A percentile compares a stretch with the other conserved stretches of the same genome.
phyloP scores from a whole-genome alignment of 1,140 invertebrate genomes.

The Frieseomelitta varia region DNA sequence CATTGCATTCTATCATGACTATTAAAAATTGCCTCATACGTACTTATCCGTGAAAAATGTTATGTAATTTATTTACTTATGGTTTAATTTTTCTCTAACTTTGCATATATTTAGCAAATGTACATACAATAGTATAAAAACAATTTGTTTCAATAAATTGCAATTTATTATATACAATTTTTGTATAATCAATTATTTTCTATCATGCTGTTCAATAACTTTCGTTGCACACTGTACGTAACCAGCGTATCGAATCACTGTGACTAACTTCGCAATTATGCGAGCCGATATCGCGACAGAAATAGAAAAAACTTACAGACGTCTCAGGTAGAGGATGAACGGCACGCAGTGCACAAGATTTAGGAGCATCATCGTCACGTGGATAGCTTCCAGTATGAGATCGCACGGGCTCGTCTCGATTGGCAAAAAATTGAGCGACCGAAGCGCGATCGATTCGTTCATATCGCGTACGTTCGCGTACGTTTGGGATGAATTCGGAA shows the following conservation, averaged over 20 bases:
- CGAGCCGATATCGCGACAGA: slow-evolving; percentile 39
- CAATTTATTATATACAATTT: no score
- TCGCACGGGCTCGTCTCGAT: background rate
- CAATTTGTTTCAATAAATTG: no score
- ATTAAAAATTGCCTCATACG: no score
- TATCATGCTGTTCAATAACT: no score
- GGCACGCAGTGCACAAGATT: background rate
- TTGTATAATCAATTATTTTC: no score
- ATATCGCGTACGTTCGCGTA: background rate
- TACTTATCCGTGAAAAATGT: no score
- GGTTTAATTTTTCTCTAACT: no score
- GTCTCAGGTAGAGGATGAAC: background rate
- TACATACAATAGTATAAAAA: no score
- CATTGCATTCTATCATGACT: no score
- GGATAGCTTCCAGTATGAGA: background rate
- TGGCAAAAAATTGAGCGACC: background rate
- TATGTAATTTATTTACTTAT: no score
- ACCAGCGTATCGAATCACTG: background rate
- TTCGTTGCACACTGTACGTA: no score
- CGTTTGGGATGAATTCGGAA: background rate
- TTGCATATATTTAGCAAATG: no score
- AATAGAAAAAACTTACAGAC: slow-evolving; percentile 41
- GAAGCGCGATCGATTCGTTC: background rate
- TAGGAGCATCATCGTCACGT: background rate
- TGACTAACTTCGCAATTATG: slow-evolving; percentile 63